Evolutionary conservation across 2,888 invertebrate genomes (phyloP).

Genomic region (Archips xylosteana): DNA sequence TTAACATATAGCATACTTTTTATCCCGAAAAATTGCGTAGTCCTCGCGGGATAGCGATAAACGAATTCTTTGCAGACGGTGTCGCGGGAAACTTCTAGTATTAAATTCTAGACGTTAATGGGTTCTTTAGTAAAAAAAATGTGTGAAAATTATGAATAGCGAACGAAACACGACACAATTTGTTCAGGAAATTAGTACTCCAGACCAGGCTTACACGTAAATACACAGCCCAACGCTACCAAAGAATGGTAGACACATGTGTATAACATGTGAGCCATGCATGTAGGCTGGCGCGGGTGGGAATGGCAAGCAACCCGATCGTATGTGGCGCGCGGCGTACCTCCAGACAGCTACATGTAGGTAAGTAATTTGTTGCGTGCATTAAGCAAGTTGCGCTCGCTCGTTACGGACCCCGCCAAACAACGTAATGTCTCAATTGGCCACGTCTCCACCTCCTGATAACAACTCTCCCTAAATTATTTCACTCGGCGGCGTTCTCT

Average conservation of each 20-base stretch:
- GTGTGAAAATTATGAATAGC: neutral
- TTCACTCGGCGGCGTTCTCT: conserved; percentile 55
- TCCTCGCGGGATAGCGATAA: too few species aligned
- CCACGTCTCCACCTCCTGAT: conserved; percentile 49
- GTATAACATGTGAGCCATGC: neutral
- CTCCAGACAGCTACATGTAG: conserved; percentile 23
- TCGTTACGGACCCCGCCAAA: conserved; percentile 58
- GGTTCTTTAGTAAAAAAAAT: too few species aligned
- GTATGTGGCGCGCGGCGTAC: conserved; percentile 26
- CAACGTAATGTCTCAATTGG: conserved; percentile 64
- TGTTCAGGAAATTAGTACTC: neutral
- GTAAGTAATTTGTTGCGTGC: conserved; percentile 56
- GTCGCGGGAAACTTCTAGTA: too few species aligned
- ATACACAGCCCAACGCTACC: neutral
- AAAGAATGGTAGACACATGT: neutral
- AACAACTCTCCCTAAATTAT: conserved; percentile 57
- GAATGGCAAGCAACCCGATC: neutral
- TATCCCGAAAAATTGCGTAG: too few species aligned
- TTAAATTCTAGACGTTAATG: too few species aligned
- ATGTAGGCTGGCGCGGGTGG: conserved; percentile 1
- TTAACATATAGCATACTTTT: too few species aligned
- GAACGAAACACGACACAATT: neutral
- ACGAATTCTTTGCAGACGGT: too few species aligned
- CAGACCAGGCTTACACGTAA: neutral
- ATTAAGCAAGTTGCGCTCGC: conserved; percentile 55